Evolutionary conservation across 2,797 vertebrate species (phyloP), one percentile per base, ranked within the genome.

Genomic region (Avahi laniger): DNA sequence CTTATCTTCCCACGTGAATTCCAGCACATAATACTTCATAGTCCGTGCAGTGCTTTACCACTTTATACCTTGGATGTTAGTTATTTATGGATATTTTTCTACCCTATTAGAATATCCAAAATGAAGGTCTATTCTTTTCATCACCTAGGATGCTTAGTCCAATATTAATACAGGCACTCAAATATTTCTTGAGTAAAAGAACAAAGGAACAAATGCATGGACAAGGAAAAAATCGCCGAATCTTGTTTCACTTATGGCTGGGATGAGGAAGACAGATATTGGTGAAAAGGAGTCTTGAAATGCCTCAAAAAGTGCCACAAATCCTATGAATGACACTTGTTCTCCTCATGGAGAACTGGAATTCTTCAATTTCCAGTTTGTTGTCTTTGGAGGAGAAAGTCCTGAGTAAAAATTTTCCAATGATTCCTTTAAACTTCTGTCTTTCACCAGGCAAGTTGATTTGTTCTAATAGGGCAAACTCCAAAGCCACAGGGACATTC

Each of bases 401-500:
- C 43, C 57, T 86, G 79, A 90, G 57, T 70, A 84, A 50, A 70
- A 70, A n/a, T 70, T 94, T 61, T 82, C 30, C 72, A 41, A 13
- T 57, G 82, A 79, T 54, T 50, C 33, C 57, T 78, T 94, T 24
- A 97, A 96, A 46, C 7, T 87, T 85, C 93, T 97, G 9, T 97
- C 57, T 98, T 98, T 96, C 95, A 46, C 57, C 63, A 83, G 4
- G 86, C 97, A 94, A 96, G 84, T 96, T 98, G 92, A 97, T 91
- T 92, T 96, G 72, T 96, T 98, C 97, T 92, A 94, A 98, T 94
- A 96, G 97, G 95, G 14, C 2, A 94, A 91, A 98, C 95, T 98
- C 98, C 93, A 98, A 98, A 98, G 96, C 98, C 96, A 98, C 52
- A 86, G 98, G 97, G 98, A 99, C 98, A 98, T 98, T 98, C 98